phyloP scores from a whole-genome alignment of 2,888 invertebrate genomes.

The Eremobia ochroleuca region DNA sequence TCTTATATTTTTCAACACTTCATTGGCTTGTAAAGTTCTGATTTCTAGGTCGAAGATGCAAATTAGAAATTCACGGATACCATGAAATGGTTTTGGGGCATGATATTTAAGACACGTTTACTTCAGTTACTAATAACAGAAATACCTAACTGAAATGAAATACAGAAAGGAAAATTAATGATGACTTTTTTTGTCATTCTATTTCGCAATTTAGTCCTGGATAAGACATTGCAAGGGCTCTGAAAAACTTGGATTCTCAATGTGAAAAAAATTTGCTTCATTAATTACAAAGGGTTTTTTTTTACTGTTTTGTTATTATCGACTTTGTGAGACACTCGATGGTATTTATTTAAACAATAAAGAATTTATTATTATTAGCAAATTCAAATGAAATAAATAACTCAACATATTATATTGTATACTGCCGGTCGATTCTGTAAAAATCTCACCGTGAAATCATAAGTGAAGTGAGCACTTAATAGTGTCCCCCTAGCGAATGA shows the following conservation, averaged over 20 bases:
- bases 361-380: constrained; percentile 1
- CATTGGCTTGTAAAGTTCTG: not conserved
- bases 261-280: not conserved
- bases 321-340: not conserved
- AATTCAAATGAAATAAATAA: constrained; percentile 8
- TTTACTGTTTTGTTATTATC: not conserved
- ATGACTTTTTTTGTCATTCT: not conserved
- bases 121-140: not conserved
- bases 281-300: not conserved
- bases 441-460: no score
- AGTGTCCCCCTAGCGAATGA: no score
- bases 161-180: not conserved
- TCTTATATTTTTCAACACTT: not conserved
- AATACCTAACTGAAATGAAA: not conserved
- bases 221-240: not conserved
- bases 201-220: not conserved
- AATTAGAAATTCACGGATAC: constrained; percentile 12
- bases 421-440: no score
- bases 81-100: constrained; percentile 13
- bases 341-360: not conserved
- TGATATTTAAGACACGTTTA: not conserved
- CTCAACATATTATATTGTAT: no score
- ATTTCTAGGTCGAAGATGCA: not conserved
- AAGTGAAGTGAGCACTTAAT: no score
- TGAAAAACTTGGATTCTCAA: not conserved